A percentile compares a stretch with the other conserved stretches of the same genome.
phyloP scores from a whole-genome alignment of 1,140 invertebrate species.

The Zaprionus lachaisei region DNA sequence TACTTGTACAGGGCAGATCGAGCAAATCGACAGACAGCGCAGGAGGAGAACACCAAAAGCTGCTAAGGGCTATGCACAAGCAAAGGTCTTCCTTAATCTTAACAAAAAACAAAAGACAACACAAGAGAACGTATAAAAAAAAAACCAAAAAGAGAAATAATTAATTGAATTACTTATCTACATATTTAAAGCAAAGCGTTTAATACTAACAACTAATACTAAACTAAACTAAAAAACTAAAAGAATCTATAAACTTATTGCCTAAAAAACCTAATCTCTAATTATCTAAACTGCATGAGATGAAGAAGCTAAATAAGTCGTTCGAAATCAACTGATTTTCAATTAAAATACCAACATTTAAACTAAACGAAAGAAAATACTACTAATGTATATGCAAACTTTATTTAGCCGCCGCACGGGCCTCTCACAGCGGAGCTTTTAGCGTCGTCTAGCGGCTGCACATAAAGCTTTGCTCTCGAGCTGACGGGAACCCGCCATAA shows the following conservation, averaged over 20 bases:
- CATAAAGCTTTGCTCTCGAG: conserved; percentile 57
- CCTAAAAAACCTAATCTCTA: conserved; percentile 8
- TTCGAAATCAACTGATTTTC: conserved; percentile 23
- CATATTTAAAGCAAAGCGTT: conserved; percentile 1
- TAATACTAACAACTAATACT: conserved; percentile 18
- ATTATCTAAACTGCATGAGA: conserved; percentile 20
- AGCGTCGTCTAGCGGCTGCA: conserved; percentile 61
- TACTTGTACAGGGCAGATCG: conserved; percentile 25
- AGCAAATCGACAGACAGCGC: conserved; percentile 19
- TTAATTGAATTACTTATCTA: conserved; percentile 20
- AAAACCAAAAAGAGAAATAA: conserved; percentile 15
- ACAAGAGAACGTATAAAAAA: conserved; percentile 20
- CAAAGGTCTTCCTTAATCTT: conserved; percentile 71
- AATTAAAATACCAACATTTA: conserved; percentile 15
- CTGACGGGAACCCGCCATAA: conserved; percentile 7
- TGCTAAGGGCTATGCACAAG: conserved; percentile 56
- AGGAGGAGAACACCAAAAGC: conserved; percentile 20
- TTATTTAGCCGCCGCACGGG: conserved; percentile 42
- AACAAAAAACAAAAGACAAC: conserved; percentile 24
- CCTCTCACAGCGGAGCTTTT: conserved; percentile 47
- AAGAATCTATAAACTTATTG: conserved; percentile 22
- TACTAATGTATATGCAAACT: conserved; percentile 12
- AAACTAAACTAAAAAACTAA: conserved; percentile 19
- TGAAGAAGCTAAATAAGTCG: conserved; percentile 27
- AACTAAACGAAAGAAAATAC: conserved; percentile 15